These are phyloP conservation scores for Cinclus mexicanus DNA, from an alignment of 2,113 vertebrate genomes.

Conservation along the genomic window DNA sequence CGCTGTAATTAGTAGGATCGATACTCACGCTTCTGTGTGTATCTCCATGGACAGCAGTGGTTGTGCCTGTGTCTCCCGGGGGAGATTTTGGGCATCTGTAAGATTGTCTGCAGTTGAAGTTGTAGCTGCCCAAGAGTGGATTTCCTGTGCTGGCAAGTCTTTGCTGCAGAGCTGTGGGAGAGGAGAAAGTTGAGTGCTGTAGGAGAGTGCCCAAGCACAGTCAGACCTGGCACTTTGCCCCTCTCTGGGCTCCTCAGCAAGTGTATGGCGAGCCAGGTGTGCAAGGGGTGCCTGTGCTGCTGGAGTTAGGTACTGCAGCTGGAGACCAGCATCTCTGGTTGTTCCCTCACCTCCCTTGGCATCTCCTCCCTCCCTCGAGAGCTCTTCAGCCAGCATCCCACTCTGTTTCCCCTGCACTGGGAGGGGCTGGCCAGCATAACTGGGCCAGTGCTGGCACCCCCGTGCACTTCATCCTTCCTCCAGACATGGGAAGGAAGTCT, in stretches of 20 bases:
- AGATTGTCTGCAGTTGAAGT: not conserved
- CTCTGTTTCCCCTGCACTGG: not conserved
- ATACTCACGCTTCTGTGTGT: not conserved
- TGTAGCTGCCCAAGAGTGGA: not conserved
- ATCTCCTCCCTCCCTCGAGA: not conserved
- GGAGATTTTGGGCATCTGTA: not conserved
- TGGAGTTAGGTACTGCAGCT: rapidly evolving
- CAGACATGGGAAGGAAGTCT: not conserved
- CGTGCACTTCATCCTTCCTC: rapidly evolving
- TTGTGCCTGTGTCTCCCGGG: not conserved
- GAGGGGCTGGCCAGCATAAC: rapidly evolving
- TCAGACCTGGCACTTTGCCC: no score
- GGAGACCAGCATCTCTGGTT: not conserved
- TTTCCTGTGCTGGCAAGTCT: not conserved
- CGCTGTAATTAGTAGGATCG: conserved; percentile 30
- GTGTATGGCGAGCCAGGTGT: rapidly evolving
- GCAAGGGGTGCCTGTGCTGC: not conserved
- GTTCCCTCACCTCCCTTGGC: no score
- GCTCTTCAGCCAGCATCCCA: not conserved
- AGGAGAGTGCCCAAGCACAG: not conserved
- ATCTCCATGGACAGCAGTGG: not conserved
- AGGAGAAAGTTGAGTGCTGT: rapidly evolving
- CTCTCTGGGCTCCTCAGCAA: not conserved
- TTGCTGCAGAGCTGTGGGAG: not conserved
- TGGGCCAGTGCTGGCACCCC: not conserved